Percentiles rank a stretch among this genome's conserved stretches.
Conservation (phyloP, 2,888 invertebrate genomes). For the Desoria tigrina region DNA sequence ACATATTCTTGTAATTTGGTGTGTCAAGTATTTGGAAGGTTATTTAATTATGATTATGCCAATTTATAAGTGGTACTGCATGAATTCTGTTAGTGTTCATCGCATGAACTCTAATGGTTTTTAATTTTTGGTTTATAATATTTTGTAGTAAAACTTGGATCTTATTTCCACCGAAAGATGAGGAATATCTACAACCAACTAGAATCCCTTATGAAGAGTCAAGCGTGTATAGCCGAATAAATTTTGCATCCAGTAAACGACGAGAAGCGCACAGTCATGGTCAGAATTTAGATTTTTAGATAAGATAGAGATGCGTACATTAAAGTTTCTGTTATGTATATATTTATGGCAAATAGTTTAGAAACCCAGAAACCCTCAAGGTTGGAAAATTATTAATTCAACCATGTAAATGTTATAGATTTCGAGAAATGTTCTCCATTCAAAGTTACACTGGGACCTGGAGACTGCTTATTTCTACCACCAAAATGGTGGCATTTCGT, state of each 20-base stretch:
- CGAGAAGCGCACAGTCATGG: conserved; percentile 25
- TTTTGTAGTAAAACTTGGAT: conserved; percentile 80
- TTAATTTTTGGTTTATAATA: neutral
- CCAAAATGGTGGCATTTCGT: conserved; percentile 98
- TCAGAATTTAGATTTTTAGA: conserved; percentile 14
- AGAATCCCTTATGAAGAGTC: conserved; percentile 96
- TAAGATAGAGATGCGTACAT: neutral
- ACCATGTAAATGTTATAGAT: conserved; percentile 26
- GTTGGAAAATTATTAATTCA: too few relatives aligned
- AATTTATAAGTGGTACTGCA: too few relatives aligned
- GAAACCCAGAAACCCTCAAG: too few relatives aligned
- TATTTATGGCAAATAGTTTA: too few relatives aligned
- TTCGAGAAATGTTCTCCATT: conserved; percentile 38
- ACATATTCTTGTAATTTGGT: conserved; percentile 92
- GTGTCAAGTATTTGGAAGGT: conserved; percentile 84
- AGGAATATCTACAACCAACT: conserved; percentile 68
- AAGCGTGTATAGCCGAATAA: conserved; percentile 82
- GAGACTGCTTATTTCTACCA: conserved; percentile 86
- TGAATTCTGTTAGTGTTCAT: neutral
- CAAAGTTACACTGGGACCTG: conserved; percentile 65
- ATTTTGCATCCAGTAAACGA: conserved; percentile 61
- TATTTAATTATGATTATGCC: conserved; percentile 45
- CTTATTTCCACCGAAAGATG: conserved; percentile 78
- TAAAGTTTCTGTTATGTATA: too few relatives aligned
- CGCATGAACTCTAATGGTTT: neutral